phyloP scores from a whole-genome alignment of 2,797 vertebrate genomes.

The Gymnoscopelus braueri region DNA sequence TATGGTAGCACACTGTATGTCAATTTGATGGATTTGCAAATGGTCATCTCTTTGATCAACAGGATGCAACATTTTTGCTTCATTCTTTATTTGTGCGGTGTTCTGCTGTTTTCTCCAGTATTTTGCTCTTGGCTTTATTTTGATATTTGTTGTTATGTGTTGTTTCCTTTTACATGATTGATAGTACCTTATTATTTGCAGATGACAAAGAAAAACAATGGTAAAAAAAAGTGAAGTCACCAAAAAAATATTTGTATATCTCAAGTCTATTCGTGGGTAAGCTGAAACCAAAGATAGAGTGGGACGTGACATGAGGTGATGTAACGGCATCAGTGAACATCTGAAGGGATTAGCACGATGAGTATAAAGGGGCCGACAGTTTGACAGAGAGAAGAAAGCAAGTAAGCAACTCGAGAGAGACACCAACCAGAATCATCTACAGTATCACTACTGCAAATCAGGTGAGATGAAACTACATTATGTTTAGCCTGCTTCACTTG shows the following conservation, averaged over 20 bases:
- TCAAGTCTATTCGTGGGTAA: constrained; percentile 56
- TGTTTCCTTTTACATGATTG: background rate
- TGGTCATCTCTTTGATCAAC: background rate
- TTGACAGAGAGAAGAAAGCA: constrained; percentile 4
- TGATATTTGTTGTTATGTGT: background rate
- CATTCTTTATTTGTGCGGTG: background rate
- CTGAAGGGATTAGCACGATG: constrained; percentile 56
- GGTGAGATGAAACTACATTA: too few relatives aligned
- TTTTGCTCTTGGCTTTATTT: background rate
- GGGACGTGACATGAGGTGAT: background rate
- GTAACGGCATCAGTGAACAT: constrained; percentile 24
- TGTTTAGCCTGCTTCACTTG: too few relatives aligned
- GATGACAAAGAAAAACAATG: too few relatives aligned
- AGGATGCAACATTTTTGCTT: background rate
- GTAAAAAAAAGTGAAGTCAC: too few relatives aligned
- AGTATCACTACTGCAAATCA: background rate
- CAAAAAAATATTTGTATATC: constrained; percentile 17
- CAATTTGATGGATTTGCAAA: too few relatives aligned
- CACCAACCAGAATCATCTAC: constrained; percentile 13
- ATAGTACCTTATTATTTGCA: background rate
- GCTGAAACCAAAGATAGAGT: constrained; percentile 27
- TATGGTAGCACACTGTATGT: too few relatives aligned
- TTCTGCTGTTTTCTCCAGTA: background rate
- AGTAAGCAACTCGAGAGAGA: constrained; percentile 7
- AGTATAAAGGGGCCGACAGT: constrained; percentile 50